phyloP scores from a whole-genome alignment of 1,140 invertebrate species.

The Pissodes strobi region DNA sequence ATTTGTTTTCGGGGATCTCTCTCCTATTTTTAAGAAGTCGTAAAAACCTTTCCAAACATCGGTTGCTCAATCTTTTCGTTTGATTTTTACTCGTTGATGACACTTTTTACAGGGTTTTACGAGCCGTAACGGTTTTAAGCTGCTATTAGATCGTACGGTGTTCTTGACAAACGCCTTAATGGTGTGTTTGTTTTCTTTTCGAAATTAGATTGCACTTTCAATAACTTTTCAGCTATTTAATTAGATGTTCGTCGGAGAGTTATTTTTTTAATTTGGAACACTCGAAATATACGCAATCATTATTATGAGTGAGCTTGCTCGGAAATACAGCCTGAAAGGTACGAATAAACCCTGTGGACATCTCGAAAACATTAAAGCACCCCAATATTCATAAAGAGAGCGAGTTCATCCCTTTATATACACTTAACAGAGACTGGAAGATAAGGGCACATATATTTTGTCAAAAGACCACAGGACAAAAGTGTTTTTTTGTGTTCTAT shows the following conservation, averaged over 20 bases:
- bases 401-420: neutral
- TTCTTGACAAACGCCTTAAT: conserved; percentile 29
- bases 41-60: conserved; percentile 17
- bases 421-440: neutral
- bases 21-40: conserved; percentile 24
- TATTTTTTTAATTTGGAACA: too few species aligned
- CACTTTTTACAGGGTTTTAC: conserved; percentile 22
- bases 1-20: conserved; percentile 9
- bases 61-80: conserved; percentile 11
- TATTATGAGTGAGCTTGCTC: too few species aligned
- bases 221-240: neutral
- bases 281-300: too few species aligned
- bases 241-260: neutral
- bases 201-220: neutral
- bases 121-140: conserved; percentile 11
- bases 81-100: conserved; percentile 20
- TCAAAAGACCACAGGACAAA: too few species aligned
- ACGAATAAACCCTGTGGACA: conserved; percentile 9
- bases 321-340: neutral
- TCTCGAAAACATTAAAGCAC: conserved; percentile 2
- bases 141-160: conserved; percentile 1
- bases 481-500: too few species aligned
- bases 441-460: too few species aligned
- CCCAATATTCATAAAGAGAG: conserved; percentile 11
- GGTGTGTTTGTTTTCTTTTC: conserved; percentile 7